Evolutionary conservation across 2,797 vertebrate genomes (phyloP), one percentile per base, ranked within the genome.

Genomic region (Benthosema pterotum): DNA sequence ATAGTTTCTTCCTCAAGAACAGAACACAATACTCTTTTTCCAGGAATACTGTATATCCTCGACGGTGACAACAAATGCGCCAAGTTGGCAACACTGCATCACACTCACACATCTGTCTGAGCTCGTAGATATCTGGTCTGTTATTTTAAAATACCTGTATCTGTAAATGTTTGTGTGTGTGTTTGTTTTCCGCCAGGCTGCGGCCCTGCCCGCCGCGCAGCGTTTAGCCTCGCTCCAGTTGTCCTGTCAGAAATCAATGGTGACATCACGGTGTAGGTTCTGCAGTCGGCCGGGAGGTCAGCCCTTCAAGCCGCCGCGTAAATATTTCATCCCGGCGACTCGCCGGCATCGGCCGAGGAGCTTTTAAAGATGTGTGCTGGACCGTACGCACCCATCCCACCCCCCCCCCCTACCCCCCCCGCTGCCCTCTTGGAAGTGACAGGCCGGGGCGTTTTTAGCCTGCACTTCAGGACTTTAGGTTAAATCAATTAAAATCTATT

Each of bases 401-500:
- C 91, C 82, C 15, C 94, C 88, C 88, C 22, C 22, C 4, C 22
- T 22, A 77, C 88, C 88, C 78, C 89, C 92, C 88, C 88, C 78
- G 90, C 92, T 90, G 93, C 89, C 94, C 93, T 91, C 92, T n/a
- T 92, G 91, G 93, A 94, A 92, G 93, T 92, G 93, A 94, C 94
- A 94, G 92, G 93, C 90, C 93, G 91, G 91, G 89, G 91, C 91
- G 83, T 93, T 93, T 95, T 94, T 93, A 92, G 4, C 22, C 22
- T 88, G 93, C 94, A 93, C 94, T 94, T 94, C 93, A 94, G 91
- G 93, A 93, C 94, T 92, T n/a, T n/a, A 94, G 93, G 94, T 97
- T 95, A 96, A 96, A 96, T 96, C 95, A 96, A 95, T 96, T 94
- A 94, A 93, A 92, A 97, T 97, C 93, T 96, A 96, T 97, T 96